A percentile compares a stretch with the other conserved stretches of the same genome.
phyloP scores from a whole-genome alignment of 2,888 invertebrate species.

The Rhagonycha lutea region DNA sequence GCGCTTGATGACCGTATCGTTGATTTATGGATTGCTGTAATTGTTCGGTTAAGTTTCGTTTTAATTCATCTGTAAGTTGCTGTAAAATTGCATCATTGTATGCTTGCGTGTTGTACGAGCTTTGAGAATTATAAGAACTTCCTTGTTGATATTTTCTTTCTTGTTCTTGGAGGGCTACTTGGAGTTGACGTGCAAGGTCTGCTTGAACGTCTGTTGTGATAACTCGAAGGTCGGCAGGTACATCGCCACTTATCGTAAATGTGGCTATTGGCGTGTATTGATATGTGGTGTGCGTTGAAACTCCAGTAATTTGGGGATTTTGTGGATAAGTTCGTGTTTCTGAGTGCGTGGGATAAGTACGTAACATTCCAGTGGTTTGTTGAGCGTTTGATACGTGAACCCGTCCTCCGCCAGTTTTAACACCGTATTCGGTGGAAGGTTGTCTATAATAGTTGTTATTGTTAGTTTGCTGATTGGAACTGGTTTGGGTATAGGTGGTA shows the following conservation, averaged over 20 bases:
- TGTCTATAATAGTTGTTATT: background rate
- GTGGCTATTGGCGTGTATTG: conserved; percentile 10
- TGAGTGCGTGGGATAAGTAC: background rate
- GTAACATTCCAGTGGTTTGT: background rate
- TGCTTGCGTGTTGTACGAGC: conserved; percentile 29
- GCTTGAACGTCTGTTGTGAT: conserved; percentile 30
- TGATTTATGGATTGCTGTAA: conserved; percentile 39
- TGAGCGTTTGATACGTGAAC: background rate
- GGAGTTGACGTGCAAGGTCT: conserved; percentile 42
- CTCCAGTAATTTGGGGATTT: background rate
- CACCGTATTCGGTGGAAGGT: background rate
- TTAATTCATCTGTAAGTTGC: conserved; percentile 47
- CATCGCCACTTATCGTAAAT: conserved; percentile 10
- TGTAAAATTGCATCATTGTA: conserved; percentile 40
- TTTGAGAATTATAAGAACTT: conserved; percentile 12
- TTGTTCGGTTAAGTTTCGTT: conserved; percentile 48
- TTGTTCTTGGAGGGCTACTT: conserved; percentile 37
- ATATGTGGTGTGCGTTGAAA: conserved; percentile 3
- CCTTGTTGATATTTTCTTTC: conserved; percentile 33
- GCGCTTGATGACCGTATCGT: conserved; percentile 35
- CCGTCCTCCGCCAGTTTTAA: background rate
- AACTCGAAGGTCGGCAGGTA: conserved; percentile 27
- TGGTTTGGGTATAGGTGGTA: conserved; percentile 7
- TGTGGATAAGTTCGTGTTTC: background rate
- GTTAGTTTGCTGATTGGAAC: background rate